phyloP scores from a whole-genome alignment of 2,888 invertebrate species.

The Epinotia ramella region DNA sequence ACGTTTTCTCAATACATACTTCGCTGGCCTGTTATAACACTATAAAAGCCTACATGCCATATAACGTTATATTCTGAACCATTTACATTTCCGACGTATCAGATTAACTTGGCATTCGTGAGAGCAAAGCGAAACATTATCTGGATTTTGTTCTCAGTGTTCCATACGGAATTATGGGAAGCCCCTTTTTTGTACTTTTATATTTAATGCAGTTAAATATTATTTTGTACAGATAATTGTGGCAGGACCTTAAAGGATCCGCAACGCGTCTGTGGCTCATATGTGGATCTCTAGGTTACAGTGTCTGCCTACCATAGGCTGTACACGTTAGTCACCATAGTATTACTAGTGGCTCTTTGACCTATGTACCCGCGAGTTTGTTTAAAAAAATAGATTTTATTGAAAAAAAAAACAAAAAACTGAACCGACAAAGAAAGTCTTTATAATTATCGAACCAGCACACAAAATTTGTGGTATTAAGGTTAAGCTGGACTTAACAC shows the following conservation, averaged over 20 bases:
- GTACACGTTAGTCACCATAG: too few species aligned
- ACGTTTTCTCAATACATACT: conserved; percentile 24
- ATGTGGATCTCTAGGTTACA: too few species aligned
- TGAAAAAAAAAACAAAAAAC: too few species aligned
- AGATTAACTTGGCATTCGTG: conserved; percentile 38
- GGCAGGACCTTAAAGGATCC: neutral
- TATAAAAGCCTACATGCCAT: conserved; percentile 13
- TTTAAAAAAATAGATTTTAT: too few species aligned
- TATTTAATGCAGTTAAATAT: neutral
- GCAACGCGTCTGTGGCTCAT: too few species aligned
- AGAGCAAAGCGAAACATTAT: conserved; percentile 31
- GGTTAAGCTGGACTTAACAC: conserved; percentile 18
- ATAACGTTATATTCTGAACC: conserved; percentile 29
- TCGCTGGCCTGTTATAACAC: neutral
- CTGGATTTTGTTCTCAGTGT: conserved; percentile 29
- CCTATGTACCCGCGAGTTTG: too few species aligned
- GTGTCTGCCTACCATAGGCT: too few species aligned
- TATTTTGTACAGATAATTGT: neutral
- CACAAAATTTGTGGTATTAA: conserved; percentile 1
- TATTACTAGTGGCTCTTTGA: too few species aligned
- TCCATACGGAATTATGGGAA: conserved; percentile 8
- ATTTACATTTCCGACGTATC: conserved; percentile 42
- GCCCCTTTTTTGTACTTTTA: neutral
- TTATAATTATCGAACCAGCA: too few species aligned
- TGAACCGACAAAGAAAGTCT: too few species aligned